Base-by-base conservation (phyloP, 1,140 invertebrate species). In the Cryptotermes secundus region DNA sequence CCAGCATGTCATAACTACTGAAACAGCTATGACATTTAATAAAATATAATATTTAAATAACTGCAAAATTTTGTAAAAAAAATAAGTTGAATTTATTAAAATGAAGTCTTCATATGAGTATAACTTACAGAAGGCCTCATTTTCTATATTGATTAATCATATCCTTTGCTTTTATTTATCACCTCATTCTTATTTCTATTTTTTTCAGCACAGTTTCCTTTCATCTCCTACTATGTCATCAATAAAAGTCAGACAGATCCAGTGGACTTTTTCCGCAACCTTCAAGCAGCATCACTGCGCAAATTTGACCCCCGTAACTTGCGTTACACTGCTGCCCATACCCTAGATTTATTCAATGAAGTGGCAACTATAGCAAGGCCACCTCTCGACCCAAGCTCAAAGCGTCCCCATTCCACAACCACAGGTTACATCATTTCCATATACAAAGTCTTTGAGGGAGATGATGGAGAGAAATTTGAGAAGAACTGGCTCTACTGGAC, bases 401-500 rank as follows among this genome's bases (percentile, higher is more conserved):
- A 94, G 88, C 93, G 95, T 88, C 94, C 94, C 10, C 94, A 95
- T 86, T 95, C 95, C 85, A 90, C 94, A 80, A 92, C 93, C 86
- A 97, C 96, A 22, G 97, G 96, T 34, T 98, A 97, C 88, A 97
- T 98, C 88, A 94, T 98, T 86, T 97, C 96, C 85, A 95, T 97
- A 87, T 98, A 97, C 90, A 97, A 97, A 92, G 96, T 97, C 2
- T 97, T 98, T 88, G 96, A 98, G 89, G 97, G 97, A 26, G 97
- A 97, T 88, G 96, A 97, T 89, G 93, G 96, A 82, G 95, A 97
- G 87, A 94, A 96, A 85, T 96, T 98, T 87, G 96, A 98, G 90
- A 93, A 95, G 87, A 97, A 97, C 89, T 98, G 96, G 96, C 91
- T 97, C 1, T 97, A 96, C 87, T 98, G 96, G 96, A 97, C 96